Evolutionary conservation across 2,113 vertebrate genomes (phyloP), one percentile per base, ranked within the genome.

Genomic region (Nycticorax nycticorax): DNA sequence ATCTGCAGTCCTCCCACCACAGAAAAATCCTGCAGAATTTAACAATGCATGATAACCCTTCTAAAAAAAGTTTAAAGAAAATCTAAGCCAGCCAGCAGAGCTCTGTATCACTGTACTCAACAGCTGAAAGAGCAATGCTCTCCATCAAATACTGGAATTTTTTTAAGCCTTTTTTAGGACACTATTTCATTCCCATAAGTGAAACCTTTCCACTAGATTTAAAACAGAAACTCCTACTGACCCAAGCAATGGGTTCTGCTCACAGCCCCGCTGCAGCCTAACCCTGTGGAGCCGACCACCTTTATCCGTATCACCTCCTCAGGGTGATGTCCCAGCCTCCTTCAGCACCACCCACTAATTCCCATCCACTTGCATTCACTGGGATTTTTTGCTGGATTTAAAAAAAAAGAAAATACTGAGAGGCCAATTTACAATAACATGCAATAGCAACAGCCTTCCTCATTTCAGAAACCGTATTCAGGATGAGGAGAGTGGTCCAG

Each of bases 231-330:
- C 12, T 75, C 52, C 48, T 48, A 12, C 30, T 22, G 16, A 64
- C 47, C 68, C 7, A 43, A 56, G 19, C 33, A 75, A 8, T 10
- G 43, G 13, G 15, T 41, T 78, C 59, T 74, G 39, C 41, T 87
- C 20, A 16, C 11, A 85, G 41, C 33, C 43, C n/a, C 3, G 6
- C 35, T 37, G 33, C 69, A 93, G 69, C 32, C 56, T 33, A n/a
- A 67, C 47, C 15, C 32, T 32, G 22, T 35, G 14, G 24, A 92
- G 26, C 12, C 0, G 0, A n/a, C 6, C 8, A 45, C 52, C 22
- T 71, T 19, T 52, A 50, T 8, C 20, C 16, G 56, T 26, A 50
- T 23, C 62, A 56, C 16, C 41, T 66, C 19, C 45, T 47, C 41
- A 35, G 23, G 4, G 27, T 1, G 2, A 10, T 39, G 20, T n/a